Conservation (phyloP, 2,888 invertebrate genomes). For the Diploptera punctata region DNA sequence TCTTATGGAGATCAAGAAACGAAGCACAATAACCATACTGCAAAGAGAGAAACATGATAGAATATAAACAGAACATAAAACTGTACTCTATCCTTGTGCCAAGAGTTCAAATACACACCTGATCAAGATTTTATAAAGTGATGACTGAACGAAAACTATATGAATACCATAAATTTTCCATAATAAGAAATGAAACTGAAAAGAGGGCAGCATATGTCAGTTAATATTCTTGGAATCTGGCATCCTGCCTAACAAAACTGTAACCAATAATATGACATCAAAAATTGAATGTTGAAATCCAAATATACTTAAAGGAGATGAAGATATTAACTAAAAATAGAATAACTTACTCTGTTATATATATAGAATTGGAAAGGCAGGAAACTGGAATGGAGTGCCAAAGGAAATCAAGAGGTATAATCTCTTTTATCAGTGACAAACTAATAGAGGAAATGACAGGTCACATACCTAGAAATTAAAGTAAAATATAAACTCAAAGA, state of each 20-base stretch:
- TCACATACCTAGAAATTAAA: too few relatives aligned
- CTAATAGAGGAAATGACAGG: not conserved
- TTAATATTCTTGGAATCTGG: not conserved
- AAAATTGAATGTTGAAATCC: constrained; percentile 7
- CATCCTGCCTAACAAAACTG: not conserved
- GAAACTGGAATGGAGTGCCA: constrained; percentile 11
- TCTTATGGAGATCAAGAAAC: too few relatives aligned
- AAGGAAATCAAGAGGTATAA: not conserved
- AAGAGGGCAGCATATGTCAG: not conserved
- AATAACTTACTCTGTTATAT: not conserved
- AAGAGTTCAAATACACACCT: not conserved
- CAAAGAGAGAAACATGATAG: too few relatives aligned
- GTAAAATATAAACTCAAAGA: too few relatives aligned
- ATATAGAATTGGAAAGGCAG: constrained; percentile 5
- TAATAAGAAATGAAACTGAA: not conserved
- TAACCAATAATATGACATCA: constrained; percentile 9
- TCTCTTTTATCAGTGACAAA: not conserved
- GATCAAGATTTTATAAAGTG: not conserved
- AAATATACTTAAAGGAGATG: constrained; percentile 15
- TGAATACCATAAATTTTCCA: constrained; percentile 2
- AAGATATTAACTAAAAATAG: constrained; percentile 5
- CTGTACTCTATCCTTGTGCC: too few relatives aligned
- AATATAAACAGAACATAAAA: too few relatives aligned
- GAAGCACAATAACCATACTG: too few relatives aligned
- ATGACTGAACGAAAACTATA: not conserved